Base-by-base conservation (phyloP, 2,888 invertebrate genomes). In the Camponotus fellah region DNA sequence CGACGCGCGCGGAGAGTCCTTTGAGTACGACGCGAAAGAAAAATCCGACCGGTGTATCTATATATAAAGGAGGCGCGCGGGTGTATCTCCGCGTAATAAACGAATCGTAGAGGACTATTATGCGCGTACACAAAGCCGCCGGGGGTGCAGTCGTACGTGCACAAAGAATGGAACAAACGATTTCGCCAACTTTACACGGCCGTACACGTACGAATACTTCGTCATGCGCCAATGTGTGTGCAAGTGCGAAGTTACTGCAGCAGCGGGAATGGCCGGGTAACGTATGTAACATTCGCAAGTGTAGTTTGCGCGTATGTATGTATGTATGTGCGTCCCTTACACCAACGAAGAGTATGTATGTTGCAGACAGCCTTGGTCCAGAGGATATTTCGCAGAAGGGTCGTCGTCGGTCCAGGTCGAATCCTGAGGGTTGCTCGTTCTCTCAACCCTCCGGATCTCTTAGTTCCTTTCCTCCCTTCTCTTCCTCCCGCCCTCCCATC, bases 331-430 rank as follows among this genome's bases (percentile, higher is more conserved):
- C 32, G 49, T 79, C 32, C n/a, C 68, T 79, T 69, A 79, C 21
- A 64, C 77, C 75, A 82, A 34, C 32, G 43, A 74, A 21, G 32
- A 2, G 21, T 87, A 84, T 88, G 84, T 88, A 88, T 84, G 83
- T 76, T 83, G 89, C 90, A 91, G 90, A 89, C 91, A 91, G 90
- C 88, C 90, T 90, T 88, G 90, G 92, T 90, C 89, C 90, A 90
- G 91, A 89, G 91, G 91, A 93, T 92, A 92, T 92, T 92, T 93
- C 89, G 91, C 90, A 87, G 90, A 90, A 90, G 91, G 91, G 91
- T 79, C 77, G 69, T 79, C 77, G 77, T 90, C 89, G 90, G 91
- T 89, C 89, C 88, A 91, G 91, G 92, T 90, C 90, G 90, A 91
- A 92, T 93, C 90, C 91, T 89, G 87, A 91, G 92, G 92, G 92